These are phyloP conservation scores for Caenorhabditis imperialis DNA, from an alignment of 2,888 invertebrate genomes.

Conservation along the genomic window DNA sequence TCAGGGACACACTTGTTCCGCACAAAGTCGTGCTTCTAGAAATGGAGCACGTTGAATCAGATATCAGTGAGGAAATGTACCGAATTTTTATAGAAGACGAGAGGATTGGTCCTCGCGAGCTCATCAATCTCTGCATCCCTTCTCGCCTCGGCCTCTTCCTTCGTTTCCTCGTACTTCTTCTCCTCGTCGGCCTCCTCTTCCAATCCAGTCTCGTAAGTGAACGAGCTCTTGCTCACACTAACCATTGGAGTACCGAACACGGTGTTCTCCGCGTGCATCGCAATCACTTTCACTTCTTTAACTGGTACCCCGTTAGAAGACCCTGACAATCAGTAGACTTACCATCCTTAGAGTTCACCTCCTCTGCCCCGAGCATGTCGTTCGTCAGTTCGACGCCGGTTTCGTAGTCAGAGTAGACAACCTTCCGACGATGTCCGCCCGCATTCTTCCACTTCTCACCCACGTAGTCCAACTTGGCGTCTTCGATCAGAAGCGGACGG, in stretches of 20 bases:
- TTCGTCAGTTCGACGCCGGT: slow-evolving; percentile 23
- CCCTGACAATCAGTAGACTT: neutral
- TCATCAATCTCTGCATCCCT: slow-evolving; percentile 43
- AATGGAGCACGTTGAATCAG: neutral
- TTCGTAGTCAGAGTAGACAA: slow-evolving; percentile 32
- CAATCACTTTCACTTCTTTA: slow-evolving; percentile 55
- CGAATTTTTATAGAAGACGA: slow-evolving; percentile 51
- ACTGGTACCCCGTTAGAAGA: neutral
- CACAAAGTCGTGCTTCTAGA: slow-evolving; percentile 49
- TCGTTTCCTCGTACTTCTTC: slow-evolving; percentile 4
- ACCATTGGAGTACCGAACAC: slow-evolving; percentile 6
- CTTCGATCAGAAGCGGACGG: slow-evolving; percentile 46
- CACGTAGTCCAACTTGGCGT: slow-evolving; percentile 54
- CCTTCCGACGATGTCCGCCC: slow-evolving; percentile 40
- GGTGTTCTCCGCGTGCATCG: slow-evolving; percentile 54
- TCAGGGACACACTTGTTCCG: slow-evolving; percentile 50
- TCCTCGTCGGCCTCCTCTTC: slow-evolving; percentile 29
- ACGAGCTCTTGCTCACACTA: neutral
- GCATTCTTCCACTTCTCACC: slow-evolving; percentile 56
- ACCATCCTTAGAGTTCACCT: slow-evolving; percentile 24
- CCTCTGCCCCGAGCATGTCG: slow-evolving; percentile 12
- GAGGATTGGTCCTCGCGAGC: slow-evolving; percentile 24
- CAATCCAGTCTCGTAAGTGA: slow-evolving; percentile 2
- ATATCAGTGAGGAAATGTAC: slow-evolving; percentile 7
- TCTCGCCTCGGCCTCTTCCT: slow-evolving; percentile 14